Percentiles rank a stretch among this genome's conserved stretches.
Conservation (phyloP, 2,113 vertebrate species). For the Callipepla squamata region DNA sequence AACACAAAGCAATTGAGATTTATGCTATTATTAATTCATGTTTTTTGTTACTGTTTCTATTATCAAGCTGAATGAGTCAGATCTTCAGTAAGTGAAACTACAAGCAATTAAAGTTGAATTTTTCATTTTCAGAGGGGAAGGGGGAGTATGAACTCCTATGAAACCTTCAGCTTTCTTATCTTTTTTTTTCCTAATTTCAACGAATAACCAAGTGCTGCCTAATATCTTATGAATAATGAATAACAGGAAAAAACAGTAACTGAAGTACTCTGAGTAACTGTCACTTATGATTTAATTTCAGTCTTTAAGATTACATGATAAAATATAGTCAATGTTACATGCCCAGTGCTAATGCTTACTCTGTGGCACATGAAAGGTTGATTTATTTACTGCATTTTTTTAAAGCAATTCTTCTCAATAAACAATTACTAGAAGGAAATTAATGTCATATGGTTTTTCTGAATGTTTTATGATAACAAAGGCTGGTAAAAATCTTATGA, state of each 20-base stretch:
- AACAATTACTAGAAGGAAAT: not conserved
- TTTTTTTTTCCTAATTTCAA: not conserved
- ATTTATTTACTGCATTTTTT: not conserved
- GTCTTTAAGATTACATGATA: not conserved
- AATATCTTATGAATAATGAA: not conserved
- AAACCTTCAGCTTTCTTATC: not conserved
- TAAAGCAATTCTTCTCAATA: not conserved
- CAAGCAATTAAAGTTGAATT: not conserved
- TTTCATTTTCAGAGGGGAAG: not conserved
- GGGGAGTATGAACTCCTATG: not conserved
- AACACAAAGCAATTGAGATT: not conserved
- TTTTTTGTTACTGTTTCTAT: not conserved
- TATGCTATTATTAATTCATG: not conserved
- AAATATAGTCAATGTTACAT: not conserved
- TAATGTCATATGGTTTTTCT: not conserved
- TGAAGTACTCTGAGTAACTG: not conserved
- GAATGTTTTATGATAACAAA: not conserved
- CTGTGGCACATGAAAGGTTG: not conserved
- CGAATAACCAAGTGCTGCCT: not conserved
- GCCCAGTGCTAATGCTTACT: not conserved
- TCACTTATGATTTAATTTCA: not conserved
- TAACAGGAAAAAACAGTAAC: not conserved
- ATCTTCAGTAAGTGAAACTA: not conserved
- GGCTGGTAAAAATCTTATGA: not conserved
- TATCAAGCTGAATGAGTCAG: not conserved